These are phyloP conservation scores for Plagodis dolabraria DNA, from an alignment of 2,888 invertebrate genomes.

Conservation along the genomic window DNA sequence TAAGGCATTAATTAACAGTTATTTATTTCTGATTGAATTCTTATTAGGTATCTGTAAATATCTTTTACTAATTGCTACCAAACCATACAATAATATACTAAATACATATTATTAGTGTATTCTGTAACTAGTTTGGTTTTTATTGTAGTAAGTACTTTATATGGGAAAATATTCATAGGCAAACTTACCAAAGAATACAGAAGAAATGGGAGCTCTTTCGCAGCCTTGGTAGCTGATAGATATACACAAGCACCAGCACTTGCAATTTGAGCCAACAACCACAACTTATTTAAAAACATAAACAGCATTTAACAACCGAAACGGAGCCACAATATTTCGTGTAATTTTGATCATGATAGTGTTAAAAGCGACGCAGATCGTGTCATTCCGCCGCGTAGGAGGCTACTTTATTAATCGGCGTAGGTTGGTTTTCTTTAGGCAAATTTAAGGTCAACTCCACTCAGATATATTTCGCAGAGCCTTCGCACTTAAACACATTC, in stretches of 20 bases:
- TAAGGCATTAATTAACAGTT: no score
- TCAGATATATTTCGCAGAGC: slow-evolving; percentile 51
- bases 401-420: slow-evolving; percentile 70
- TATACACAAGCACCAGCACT: slow-evolving; percentile 13
- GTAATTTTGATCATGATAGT: slow-evolving; percentile 59
- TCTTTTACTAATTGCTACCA: no score
- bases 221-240: slow-evolving; percentile 19
- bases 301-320: slow-evolving; percentile 36
- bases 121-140: no score
- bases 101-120: no score
- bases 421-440: slow-evolving; percentile 70
- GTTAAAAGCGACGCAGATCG: slow-evolving; percentile 57
- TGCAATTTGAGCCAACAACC: slow-evolving; percentile 29
- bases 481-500: slow-evolving; percentile 53
- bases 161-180: no score
- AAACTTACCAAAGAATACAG: not conserved
- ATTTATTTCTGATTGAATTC: no score
- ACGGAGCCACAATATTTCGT: slow-evolving; percentile 46
- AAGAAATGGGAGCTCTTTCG: not conserved
- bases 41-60: no score
- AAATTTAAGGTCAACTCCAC: slow-evolving; percentile 71
- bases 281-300: slow-evolving; percentile 42
- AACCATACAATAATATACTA: no score
- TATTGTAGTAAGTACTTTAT: no score
- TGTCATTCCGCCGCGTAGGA: slow-evolving; percentile 68